Base-by-base conservation (phyloP, 2,113 vertebrate species). In the Chascanopsetta lugubris region DNA sequence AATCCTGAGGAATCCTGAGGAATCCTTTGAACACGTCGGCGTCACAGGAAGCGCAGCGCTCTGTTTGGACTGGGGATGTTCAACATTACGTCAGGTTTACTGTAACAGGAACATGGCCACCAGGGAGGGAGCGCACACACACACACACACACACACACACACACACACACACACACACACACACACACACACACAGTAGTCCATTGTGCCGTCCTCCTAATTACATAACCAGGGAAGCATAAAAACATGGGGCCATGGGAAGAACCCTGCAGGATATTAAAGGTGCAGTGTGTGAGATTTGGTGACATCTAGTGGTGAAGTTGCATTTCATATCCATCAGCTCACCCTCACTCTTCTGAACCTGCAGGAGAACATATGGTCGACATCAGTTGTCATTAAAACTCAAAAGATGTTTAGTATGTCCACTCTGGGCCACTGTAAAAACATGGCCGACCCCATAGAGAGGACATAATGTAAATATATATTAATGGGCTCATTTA, bases 61-160 rank as follows among this genome's bases (percentile, higher is more conserved):
- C 43, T 74, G 75, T 79, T 86, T 90, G 87, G 82, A 78, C 64
- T 69, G 72, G 78, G 69, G 75, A 73, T 55, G 56, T 57, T 87
- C 80, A 91, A 90, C 89, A 89, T 92, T 69, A 90, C 87, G 59
- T 92, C 87, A 91, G 69, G 42, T 84, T 85, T 89, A 90, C 90
- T 89, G 90, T 85, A 87, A 85, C 77, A 80, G 78, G 77, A 89
- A 86, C 83, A 89, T 70, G 86, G 82, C 77, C 69, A 82, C 73
- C 75, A 71, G 64, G 40, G 71, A 64, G 64, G 53, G 64, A 55
- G 63, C 53, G 61, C 24, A 26, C 43, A 42, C 38, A 42, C 38
- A 42, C 22, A 50, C 46, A 42, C 20, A 48, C 26, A 48, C 13
- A 17, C 36, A 25, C 51, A 46, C 45, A 67, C 43, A 72, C 22